Evolutionary conservation across 2,888 invertebrate species (phyloP).

Genomic region (Macrosoma leucophasiata): DNA sequence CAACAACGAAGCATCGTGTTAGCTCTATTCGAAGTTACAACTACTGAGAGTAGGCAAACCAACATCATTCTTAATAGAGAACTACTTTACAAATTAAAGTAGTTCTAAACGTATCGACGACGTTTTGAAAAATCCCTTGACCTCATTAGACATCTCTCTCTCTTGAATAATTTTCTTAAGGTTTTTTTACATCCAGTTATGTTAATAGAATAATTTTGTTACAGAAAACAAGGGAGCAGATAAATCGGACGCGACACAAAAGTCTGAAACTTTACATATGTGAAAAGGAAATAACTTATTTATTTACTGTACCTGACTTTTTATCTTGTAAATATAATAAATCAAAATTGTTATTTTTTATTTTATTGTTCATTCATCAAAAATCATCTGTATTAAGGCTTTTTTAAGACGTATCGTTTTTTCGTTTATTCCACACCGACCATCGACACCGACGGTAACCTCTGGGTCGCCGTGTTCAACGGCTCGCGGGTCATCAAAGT

Average conservation of each 20-base stretch:
- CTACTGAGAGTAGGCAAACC: neutral
- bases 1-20: no score
- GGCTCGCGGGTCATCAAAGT: slow-evolving; percentile 75
- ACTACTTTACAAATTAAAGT: neutral
- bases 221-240: neutral
- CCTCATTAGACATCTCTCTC: neutral
- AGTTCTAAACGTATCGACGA: neutral
- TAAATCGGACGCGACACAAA: neutral
- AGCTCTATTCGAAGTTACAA: neutral
- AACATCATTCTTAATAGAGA: neutral
- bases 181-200: neutral
- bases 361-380: no score
- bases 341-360: no score
- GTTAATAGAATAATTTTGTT: neutral
- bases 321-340: neutral
- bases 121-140: neutral
- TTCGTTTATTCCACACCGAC: no score
- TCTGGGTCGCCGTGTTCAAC: slow-evolving; percentile 84
- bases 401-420: no score
- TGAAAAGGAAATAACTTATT: no score
- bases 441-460: slow-evolving; percentile 83
- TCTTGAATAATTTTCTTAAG: no score
- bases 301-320: no score
- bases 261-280: neutral
- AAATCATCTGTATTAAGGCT: no score